Percentiles rank a stretch among this genome's conserved stretches.
These are phyloP conservation scores for Anabas testudineus DNA, from an alignment of 2,797 vertebrate genomes.

Conservation along the genomic window DNA sequence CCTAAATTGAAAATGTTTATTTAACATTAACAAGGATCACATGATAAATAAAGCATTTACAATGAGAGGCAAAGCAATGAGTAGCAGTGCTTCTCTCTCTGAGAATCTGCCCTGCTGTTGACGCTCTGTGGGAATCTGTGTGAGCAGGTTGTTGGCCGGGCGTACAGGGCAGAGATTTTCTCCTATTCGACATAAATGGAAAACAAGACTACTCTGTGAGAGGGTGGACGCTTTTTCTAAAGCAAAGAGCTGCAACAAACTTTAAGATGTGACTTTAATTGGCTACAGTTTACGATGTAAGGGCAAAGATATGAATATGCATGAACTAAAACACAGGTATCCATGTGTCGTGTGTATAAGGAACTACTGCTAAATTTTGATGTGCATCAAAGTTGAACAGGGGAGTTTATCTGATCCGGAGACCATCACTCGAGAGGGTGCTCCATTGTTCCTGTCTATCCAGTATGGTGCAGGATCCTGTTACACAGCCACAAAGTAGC, in stretches of 20 bases:
- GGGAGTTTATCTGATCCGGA: constrained; percentile 78
- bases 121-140: constrained; percentile 4
- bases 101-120: constrained; percentile 2
- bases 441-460: constrained; percentile 78
- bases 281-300: not conserved
- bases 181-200: constrained; percentile 25
- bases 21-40: too few species aligned
- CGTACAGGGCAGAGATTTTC: constrained; percentile 44
- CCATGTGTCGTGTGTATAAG: not conserved
- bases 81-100: not conserved
- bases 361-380: constrained; percentile 50
- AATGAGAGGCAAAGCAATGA: not conserved
- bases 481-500: constrained; percentile 82
- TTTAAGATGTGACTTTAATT: not conserved
- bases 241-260: constrained; percentile 10
- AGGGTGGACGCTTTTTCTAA: constrained; percentile 10
- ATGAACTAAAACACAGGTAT: not conserved
- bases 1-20: too few species aligned
- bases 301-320: not conserved
- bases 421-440: constrained; percentile 78
- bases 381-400: constrained; percentile 50
- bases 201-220: not conserved
- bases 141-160: not conserved
- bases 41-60: too few species aligned
- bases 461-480: constrained; percentile 76